A percentile compares a stretch with the other conserved stretches of the same genome.
phyloP scores from a whole-genome alignment of 2,888 invertebrate genomes.

The Lottia gigantea region DNA sequence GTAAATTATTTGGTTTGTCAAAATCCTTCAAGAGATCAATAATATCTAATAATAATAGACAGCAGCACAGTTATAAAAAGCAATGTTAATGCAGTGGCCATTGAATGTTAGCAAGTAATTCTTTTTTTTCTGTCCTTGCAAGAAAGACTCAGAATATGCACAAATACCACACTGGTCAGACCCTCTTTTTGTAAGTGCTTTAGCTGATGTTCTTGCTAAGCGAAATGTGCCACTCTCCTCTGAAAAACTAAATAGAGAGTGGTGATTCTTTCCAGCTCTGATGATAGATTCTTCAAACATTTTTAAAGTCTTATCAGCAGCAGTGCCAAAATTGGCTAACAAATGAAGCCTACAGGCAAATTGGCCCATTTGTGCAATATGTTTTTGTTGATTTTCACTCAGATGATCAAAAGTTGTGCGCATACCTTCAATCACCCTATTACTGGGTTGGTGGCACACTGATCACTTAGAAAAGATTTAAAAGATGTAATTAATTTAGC shows the following conservation, averaged over 20 bases:
- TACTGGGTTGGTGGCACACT: constrained; percentile 5
- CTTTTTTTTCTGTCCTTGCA: too few relatives aligned
- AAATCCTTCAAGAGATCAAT: not conserved
- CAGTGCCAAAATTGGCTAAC: not conserved
- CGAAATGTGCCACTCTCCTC: not conserved
- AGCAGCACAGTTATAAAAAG: not conserved
- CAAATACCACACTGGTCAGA: too few relatives aligned
- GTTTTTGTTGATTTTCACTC: not conserved
- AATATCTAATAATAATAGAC: not conserved
- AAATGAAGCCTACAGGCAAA: not conserved
- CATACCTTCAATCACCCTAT: not conserved
- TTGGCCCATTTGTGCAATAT: not conserved
- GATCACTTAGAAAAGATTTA: constrained; percentile 5
- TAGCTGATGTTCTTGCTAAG: not conserved
- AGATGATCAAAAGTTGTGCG: not conserved
- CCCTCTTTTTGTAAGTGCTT: not conserved
- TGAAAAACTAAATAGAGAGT: not conserved
- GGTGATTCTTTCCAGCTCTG: not conserved
- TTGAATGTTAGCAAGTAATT: too few relatives aligned
- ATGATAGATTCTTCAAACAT: not conserved
- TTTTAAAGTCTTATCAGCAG: not conserved
- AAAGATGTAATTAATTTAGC: constrained; percentile 7
- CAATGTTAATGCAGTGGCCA: too few relatives aligned
- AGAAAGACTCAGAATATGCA: too few relatives aligned
- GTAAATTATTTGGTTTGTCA: not conserved